A percentile compares a stretch with the other conserved stretches of the same genome.
Conservation (phyloP, 2,113 vertebrate species). For the Chiloscyllium plagiosum region DNA sequence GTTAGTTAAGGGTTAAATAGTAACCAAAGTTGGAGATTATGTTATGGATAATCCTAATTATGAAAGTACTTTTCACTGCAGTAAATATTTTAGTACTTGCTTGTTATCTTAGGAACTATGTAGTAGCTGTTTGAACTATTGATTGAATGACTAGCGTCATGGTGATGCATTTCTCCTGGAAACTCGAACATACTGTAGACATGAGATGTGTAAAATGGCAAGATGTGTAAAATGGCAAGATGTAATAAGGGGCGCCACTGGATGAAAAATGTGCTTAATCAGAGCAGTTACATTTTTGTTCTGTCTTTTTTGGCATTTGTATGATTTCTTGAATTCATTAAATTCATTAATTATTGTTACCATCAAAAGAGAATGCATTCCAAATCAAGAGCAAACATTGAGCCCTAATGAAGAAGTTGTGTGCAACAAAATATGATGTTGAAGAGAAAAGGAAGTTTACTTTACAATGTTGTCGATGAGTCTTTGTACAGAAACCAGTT, state of each 20-base stretch:
- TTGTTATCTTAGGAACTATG: not conserved
- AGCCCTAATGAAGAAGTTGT: not conserved
- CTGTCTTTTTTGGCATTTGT: not conserved
- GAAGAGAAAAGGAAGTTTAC: not conserved
- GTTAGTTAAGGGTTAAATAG: not conserved
- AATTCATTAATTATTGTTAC: not conserved
- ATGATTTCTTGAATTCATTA: not conserved
- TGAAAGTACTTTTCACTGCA: not conserved
- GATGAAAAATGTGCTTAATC: not conserved
- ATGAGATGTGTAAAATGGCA: not conserved
- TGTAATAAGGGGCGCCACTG: not conserved
- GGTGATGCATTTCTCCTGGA: not conserved
- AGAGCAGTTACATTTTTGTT: not conserved
- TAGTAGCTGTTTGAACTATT: not conserved
- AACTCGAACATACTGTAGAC: not conserved
- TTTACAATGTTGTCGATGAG: not conserved
- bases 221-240: not conserved
- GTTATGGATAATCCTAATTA: not conserved
- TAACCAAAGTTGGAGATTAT: not conserved
- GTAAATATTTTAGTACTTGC: not conserved
- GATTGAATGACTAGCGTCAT: not conserved
- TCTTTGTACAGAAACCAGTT: not conserved
- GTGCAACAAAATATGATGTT: not conserved
- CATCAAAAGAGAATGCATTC: not conserved
- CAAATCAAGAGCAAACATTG: not conserved